Base-by-base conservation (phyloP, 2,888 invertebrate genomes). In the Macrophya alboannulata region DNA sequence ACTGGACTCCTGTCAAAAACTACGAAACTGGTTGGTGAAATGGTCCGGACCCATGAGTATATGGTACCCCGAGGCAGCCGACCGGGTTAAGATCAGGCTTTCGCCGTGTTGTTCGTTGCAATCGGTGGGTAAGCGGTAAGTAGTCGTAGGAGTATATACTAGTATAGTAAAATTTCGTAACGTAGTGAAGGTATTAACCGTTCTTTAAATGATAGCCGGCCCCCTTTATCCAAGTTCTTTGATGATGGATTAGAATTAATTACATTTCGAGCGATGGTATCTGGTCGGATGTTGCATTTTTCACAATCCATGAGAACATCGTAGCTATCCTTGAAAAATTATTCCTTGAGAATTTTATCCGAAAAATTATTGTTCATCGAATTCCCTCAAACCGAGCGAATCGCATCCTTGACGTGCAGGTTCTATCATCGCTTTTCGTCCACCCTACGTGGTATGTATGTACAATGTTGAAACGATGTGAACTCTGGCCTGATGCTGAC, bases 401-500 rank as follows among this genome's bases (percentile, higher is more conserved):
- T 55, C 17, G 55, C 17, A 51, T 51, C 12, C n/a, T 31, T 25
- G 55, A 45, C 4, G 43, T n/a, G 9, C n/a, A n/a, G n/a, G 12
- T 77, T 81, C 62, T 55, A 65, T 43, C 81, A 21, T 62, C 59
- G 15, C 62, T 62, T 40, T 45, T 4, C 15, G 31, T 51, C 76
- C 51, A 76, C 51, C 17, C 45, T 4, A 15, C 5, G 17, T 40
- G 37, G 71, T 55, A 17, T 77, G 51, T 51, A 55, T 4, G 55
- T 77, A 31, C 9, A 51, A 55, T 31, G 37, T 40, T 77, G 77
- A 77, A 77, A 77, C 77, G 77, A 77, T 92, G 92, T 89, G 91
- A 92, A 92, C 86, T 86, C 79, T 89, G 87, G 90, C 87, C 87
- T 91, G 91, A 86, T 68, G 84, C 88, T 88, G 91, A 92, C 92